Base-by-base conservation (phyloP, 1,140 invertebrate genomes). In the Teleopsis dalmanni region DNA sequence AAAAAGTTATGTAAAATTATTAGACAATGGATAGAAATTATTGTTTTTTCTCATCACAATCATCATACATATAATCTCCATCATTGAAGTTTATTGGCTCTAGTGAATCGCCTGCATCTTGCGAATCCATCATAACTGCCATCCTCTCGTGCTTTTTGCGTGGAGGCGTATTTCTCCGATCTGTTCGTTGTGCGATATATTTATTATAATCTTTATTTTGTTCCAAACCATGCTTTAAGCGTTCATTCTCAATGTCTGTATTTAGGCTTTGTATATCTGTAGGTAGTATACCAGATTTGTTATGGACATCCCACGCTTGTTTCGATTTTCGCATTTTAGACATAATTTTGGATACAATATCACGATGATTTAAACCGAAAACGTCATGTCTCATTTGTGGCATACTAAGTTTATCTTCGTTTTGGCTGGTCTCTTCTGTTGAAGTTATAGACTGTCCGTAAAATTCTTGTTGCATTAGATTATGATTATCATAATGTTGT, bases 361-460 rank as follows among this genome's bases (percentile, higher is more conserved):
- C 60, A 1, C 58, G 57, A 59, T 83, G 82, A 66, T 87, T 74
- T 31, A 89, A 66, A 40, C 83, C 84, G 36, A 85, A 76, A 13
- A 86, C 77, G 71, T 82, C 77, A 40, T 87, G 76, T 16, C 77
- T 78, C 84, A 88, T 88, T 56, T 76, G 64, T 6, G 76, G 76
- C 45, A 78, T 57, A 8, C 65, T 59, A 0, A 33, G 26, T n/a
- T 34, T 22, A 9, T 73, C 63, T 43, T 75, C 70, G 22, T 64
- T 47, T 13, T 66, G 29, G 29, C 61, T 22, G 34, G 4, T 40
- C 9, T 35, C 9, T 13, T 26, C 22, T 11, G 10, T 5, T 9
- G 6, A 4, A 9, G 8, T n/a, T n/a, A n/a, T 18, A 14, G 11
- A 36, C 16, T 43, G 26, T 16, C 21, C 18, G 23, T 42, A 42